These are phyloP conservation scores for Marmota monax DNA, from an alignment of 2,113 vertebrate species.

Conservation along the genomic window DNA sequence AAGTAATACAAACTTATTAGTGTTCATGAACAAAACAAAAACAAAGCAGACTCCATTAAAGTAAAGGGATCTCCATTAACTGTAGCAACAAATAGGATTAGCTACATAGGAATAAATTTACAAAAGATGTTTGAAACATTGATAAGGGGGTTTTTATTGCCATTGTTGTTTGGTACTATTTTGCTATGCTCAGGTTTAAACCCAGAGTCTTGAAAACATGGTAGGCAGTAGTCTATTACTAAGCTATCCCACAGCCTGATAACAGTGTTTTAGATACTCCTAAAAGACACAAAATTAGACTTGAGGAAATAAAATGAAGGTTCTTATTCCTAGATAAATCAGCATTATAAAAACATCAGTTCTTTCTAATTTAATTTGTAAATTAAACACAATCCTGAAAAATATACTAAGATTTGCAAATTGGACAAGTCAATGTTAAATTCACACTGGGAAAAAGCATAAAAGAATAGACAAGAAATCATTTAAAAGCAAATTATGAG, in stretches of 20 bases:
- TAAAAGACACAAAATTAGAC: neutral
- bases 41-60: neutral
- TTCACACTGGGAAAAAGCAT: neutral
- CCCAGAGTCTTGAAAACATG: too few species aligned
- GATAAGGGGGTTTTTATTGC: neutral
- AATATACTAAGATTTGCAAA: too few species aligned
- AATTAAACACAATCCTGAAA: too few species aligned
- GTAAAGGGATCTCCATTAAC: neutral
- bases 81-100: neutral
- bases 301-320: neutral
- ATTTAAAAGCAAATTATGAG: neutral
- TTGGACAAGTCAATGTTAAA: too few species aligned
- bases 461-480: neutral
- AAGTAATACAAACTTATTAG: neutral
- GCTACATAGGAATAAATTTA: neutral
- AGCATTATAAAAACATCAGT: neutral
- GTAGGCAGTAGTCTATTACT: neutral
- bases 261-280: neutral
- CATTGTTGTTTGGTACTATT: too few species aligned
- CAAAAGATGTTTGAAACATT: neutral
- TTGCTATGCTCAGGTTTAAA: too few species aligned
- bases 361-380: too few species aligned
- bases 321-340: neutral
- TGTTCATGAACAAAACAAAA: neutral
- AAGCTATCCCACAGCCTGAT: neutral